phyloP scores from a whole-genome alignment of 2,888 invertebrate species.

The Epirrita christyi region DNA sequence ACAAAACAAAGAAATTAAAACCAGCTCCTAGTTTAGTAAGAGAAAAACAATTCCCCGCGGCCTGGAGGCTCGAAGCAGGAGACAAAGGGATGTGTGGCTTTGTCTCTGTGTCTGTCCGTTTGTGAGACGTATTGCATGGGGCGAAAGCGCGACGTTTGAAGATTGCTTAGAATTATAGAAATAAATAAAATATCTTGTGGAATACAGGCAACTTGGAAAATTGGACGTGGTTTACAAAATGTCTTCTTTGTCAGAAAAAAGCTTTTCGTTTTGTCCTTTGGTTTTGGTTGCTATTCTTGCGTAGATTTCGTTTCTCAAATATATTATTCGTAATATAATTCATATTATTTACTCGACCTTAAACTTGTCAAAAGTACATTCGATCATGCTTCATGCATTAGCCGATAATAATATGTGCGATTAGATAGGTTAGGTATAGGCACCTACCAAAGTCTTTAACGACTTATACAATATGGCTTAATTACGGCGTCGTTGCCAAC shows the following conservation, averaged over 20 bases:
- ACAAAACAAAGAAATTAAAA: slow-evolving; percentile 25
- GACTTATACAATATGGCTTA: slow-evolving; percentile 21
- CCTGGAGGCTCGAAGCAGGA: slow-evolving; percentile 55
- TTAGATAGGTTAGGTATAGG: slow-evolving; percentile 20
- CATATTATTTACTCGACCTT: too few relatives aligned
- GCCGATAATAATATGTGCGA: background rate
- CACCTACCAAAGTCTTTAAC: slow-evolving; percentile 16
- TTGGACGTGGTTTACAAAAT: background rate
- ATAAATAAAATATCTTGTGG: background rate
- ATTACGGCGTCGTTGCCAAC: slow-evolving; percentile 21
- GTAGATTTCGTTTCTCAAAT: too few relatives aligned
- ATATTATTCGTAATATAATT: too few relatives aligned
- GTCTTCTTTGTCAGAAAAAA: background rate
- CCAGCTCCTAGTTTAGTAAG: slow-evolving; percentile 21
- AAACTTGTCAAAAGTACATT: background rate
- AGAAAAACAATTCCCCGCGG: slow-evolving; percentile 56
- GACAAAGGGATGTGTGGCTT: slow-evolving; percentile 46
- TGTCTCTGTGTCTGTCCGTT: slow-evolving; percentile 20
- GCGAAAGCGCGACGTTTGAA: slow-evolving; percentile 15
- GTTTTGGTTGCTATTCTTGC: background rate
- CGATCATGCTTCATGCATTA: background rate
- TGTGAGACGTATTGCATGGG: slow-evolving; percentile 23
- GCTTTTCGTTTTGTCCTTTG: background rate
- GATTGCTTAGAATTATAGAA: slow-evolving; percentile 7
- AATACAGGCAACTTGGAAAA: background rate